These are phyloP conservation scores for Smithornis capensis DNA, from an alignment of 2,113 vertebrate genomes.

Conservation along the genomic window DNA sequence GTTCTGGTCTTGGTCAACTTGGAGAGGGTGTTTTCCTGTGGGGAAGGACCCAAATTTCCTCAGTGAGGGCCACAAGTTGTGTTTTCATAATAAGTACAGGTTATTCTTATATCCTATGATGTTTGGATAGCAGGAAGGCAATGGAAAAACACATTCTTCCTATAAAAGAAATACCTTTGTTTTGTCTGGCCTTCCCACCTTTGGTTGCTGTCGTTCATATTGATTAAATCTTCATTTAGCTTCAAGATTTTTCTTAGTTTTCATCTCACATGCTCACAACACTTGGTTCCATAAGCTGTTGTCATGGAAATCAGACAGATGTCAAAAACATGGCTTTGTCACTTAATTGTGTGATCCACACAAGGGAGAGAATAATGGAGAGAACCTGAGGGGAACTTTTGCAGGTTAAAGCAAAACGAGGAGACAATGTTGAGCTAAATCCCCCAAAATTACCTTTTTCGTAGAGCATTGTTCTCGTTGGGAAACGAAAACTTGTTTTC, in stretches of 20 bases:
- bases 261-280: background rate
- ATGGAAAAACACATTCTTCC: background rate
- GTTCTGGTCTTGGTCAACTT: background rate
- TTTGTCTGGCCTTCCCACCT: background rate
- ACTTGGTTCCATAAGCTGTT: slow-evolving; percentile 63
- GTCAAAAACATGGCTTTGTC: slow-evolving; percentile 61
- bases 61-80: background rate
- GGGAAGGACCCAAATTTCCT: background rate
- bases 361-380: background rate
- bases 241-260: slow-evolving; percentile 17
- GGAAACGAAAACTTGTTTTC: background rate
- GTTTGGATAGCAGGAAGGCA: background rate
- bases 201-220: background rate
- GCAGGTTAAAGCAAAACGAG: background rate
- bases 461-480: background rate
- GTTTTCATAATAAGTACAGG: background rate
- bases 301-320: slow-evolving; percentile 73
- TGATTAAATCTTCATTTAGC: slow-evolving; percentile 52
- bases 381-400: slow-evolving; percentile 2
- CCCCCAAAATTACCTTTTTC: background rate
- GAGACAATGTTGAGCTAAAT: background rate
- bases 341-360: slow-evolving; percentile 44
- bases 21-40: background rate
- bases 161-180: background rate
- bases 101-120: background rate